phyloP scores from a whole-genome alignment of 2,888 invertebrate species.

The Lissocephala sabroskyi region DNA sequence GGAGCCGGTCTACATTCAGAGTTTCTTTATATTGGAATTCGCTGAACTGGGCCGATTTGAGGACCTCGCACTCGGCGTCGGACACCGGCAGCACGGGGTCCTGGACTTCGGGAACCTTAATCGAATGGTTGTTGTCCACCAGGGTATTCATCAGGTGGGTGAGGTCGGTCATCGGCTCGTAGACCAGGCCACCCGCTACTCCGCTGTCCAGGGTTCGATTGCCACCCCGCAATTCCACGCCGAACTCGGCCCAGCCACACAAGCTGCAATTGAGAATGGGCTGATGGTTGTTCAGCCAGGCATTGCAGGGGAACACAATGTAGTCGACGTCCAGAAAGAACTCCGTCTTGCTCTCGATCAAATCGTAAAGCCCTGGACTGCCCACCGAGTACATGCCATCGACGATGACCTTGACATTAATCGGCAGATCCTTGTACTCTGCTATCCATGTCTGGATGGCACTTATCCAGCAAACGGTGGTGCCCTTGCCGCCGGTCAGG shows the following conservation, averaged over 20 bases:
- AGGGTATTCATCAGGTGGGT: slow-evolving; percentile 35
- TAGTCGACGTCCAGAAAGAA: slow-evolving; percentile 34
- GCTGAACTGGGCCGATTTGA: slow-evolving; percentile 24
- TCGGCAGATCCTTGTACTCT: slow-evolving; percentile 23
- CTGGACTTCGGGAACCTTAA: slow-evolving; percentile 14
- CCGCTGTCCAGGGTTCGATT: slow-evolving; percentile 30
- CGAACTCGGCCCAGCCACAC: slow-evolving; percentile 32
- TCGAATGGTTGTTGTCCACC: slow-evolving; percentile 11
- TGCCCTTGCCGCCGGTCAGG: slow-evolving; percentile 36
- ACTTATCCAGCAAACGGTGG: slow-evolving; percentile 32
- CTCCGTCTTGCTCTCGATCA: neutral
- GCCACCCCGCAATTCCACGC: slow-evolving; percentile 20
- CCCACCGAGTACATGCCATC: slow-evolving; percentile 36
- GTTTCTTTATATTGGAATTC: slow-evolving; percentile 25
- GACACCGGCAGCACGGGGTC: neutral
- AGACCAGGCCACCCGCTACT: slow-evolving; percentile 29
- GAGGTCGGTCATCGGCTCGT: slow-evolving; percentile 37
- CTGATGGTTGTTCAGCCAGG: slow-evolving; percentile 17
- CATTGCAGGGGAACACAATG: slow-evolving; percentile 26
- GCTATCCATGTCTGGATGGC: slow-evolving; percentile 32
- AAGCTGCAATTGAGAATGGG: slow-evolving; percentile 32
- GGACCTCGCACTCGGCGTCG: slow-evolving; percentile 21
- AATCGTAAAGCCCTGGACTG: slow-evolving; percentile 22
- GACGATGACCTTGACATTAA: slow-evolving; percentile 34
- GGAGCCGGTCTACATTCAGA: too few relatives aligned